These are phyloP conservation scores for Arge pagana DNA, from an alignment of 2,888 invertebrate genomes.

Conservation along the genomic window DNA sequence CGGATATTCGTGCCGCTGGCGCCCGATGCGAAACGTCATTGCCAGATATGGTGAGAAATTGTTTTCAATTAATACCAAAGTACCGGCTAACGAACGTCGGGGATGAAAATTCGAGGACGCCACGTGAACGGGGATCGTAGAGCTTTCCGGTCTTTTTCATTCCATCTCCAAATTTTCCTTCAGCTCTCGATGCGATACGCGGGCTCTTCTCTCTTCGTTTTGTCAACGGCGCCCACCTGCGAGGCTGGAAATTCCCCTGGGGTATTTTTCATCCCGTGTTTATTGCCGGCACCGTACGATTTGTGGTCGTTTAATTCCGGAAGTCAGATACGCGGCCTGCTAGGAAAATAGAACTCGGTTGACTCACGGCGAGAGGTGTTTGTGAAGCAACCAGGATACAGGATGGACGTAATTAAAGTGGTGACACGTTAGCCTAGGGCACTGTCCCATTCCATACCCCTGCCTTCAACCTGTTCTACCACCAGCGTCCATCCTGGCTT, in stretches of 20 bases:
- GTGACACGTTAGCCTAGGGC: constrained; percentile 53
- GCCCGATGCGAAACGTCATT: constrained; percentile 37
- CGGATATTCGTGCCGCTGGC: constrained; percentile 39
- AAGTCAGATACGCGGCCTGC: constrained; percentile 14
- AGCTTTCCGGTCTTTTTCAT: too few species aligned
- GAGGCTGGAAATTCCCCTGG: too few species aligned
- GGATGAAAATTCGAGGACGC: too few species aligned
- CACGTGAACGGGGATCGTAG: too few species aligned
- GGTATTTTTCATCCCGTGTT: constrained; percentile 3
- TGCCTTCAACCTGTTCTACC: constrained; percentile 37
- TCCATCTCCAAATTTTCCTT: too few species aligned
- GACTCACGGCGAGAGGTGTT: constrained; percentile 29
- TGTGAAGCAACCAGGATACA: constrained; percentile 32
- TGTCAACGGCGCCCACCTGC: too few species aligned
- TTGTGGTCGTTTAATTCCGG: constrained; percentile 19
- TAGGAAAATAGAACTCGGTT: constrained; percentile 17
- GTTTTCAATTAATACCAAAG: constrained; percentile 36
- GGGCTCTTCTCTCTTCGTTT: too few species aligned
- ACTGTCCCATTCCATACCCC: constrained; percentile 42
- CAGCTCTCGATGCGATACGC: too few species aligned
- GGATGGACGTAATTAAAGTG: constrained; percentile 56
- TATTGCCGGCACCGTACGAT: constrained; percentile 15
- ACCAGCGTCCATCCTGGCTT: constrained; percentile 28
- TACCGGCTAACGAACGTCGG: too few species aligned
- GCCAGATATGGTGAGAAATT: constrained; percentile 43